phyloP scores from a whole-genome alignment of 2,888 invertebrate species.

The Hirudinaria manillensis region DNA sequence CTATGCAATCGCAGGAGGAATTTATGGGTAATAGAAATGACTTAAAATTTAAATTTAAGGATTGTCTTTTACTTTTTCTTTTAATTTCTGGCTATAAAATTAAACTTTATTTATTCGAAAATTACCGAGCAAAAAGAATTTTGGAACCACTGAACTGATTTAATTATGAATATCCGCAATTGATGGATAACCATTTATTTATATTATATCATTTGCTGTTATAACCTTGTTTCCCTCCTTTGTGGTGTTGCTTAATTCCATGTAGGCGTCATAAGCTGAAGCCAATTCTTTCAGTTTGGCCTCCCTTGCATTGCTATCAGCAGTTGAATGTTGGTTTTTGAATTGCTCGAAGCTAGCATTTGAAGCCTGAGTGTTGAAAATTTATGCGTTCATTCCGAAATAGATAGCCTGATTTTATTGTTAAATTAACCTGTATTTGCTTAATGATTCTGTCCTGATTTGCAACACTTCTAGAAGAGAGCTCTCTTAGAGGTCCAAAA shows the following conservation, averaged over 20 bases:
- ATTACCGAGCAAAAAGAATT: too few relatives aligned
- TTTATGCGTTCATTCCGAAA: not conserved
- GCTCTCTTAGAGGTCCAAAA: constrained; percentile 71
- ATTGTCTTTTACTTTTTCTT: too few relatives aligned
- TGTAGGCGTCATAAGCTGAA: constrained; percentile 83
- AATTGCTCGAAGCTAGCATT: constrained; percentile 18
- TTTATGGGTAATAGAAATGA: too few relatives aligned
- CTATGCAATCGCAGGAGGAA: too few relatives aligned
- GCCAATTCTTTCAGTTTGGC: constrained; percentile 76
- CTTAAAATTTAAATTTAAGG: too few relatives aligned
- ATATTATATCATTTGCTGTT: too few relatives aligned
- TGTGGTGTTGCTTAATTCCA: constrained; percentile 81
- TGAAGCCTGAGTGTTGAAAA: constrained; percentile 8
- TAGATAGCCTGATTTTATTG: not conserved
- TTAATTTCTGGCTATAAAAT: too few relatives aligned
- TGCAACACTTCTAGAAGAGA: constrained; percentile 68
- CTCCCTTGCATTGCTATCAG: constrained; percentile 61
- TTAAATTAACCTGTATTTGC: constrained; percentile 46
- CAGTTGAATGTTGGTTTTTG: not conserved
- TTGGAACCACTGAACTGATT: too few relatives aligned
- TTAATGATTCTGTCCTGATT: constrained; percentile 49
- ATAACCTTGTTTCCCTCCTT: constrained; percentile 83
- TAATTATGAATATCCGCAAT: too few relatives aligned
- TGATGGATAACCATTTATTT: too few relatives aligned
- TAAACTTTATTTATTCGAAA: too few relatives aligned